phyloP scores from a whole-genome alignment of 1,140 invertebrate species.

The Neoseiulus cucumeris region DNA sequence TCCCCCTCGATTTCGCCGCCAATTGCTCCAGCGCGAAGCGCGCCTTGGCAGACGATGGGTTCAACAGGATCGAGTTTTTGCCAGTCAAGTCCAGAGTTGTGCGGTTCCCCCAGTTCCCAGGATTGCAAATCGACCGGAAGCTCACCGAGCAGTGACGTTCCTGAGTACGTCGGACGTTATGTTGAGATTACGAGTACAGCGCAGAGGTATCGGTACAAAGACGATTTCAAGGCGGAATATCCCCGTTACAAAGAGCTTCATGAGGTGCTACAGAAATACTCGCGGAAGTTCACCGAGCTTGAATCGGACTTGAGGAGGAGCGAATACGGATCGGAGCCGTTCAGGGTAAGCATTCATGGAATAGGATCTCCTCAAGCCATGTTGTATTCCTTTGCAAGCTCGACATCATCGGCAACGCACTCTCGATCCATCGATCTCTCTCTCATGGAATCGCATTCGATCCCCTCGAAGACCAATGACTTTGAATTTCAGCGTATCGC shows the following conservation, averaged over 20 bases:
- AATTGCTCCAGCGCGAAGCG: background rate
- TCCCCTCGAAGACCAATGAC: background rate
- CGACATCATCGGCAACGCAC: background rate
- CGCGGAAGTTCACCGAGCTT: slow-evolving; percentile 49
- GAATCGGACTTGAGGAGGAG: slow-evolving; percentile 40
- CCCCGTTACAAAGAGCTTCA: slow-evolving; percentile 57
- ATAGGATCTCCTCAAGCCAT: background rate
- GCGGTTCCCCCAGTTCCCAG: slow-evolving; percentile 21
- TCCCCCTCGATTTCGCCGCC: background rate
- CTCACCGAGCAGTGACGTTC: background rate
- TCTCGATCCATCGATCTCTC: background rate
- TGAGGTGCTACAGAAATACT: slow-evolving; percentile 47
- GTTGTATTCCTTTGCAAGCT: background rate
- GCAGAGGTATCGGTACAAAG: slow-evolving; percentile 60
- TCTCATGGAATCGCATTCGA: background rate
- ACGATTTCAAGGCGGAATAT: slow-evolving; percentile 65
- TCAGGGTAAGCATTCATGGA: slow-evolving; percentile 28
- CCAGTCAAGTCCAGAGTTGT: slow-evolving; percentile 9
- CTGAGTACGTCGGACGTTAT: slow-evolving; percentile 42
- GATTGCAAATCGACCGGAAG: slow-evolving; percentile 2
- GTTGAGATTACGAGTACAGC: slow-evolving; percentile 47
- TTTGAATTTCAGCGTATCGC: slow-evolving; percentile 38
- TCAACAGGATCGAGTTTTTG: slow-evolving; percentile 5
- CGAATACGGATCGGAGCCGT: slow-evolving; percentile 31
- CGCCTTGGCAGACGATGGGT: background rate